Base-by-base conservation (phyloP, 1,140 invertebrate species). In the Agraylea sexmaculata region DNA sequence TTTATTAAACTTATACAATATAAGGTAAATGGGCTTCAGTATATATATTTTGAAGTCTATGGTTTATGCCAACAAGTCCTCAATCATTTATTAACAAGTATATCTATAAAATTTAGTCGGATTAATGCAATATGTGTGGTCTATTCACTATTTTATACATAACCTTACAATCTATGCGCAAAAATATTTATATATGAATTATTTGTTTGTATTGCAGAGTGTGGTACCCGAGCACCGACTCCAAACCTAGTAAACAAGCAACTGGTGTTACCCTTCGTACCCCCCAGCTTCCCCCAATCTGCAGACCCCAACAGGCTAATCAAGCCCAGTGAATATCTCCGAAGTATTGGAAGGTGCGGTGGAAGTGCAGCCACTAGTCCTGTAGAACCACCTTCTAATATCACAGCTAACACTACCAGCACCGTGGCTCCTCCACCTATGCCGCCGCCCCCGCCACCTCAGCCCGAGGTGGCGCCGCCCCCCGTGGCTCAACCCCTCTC, bases 241-340 rank as follows among this genome's bases (percentile, higher is more conserved):
- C 71, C 70, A 46, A 72, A 82, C 64, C 68, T 82, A 59, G 75
- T 84, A 51, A 83, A 81, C 67, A 85, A 83, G 60, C 84, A 87
- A 60, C 73, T 83, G 59, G 83, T 77, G 48, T 62, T 87, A 42
- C 83, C 86, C 44, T 90, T 91, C 69, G 81, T 91, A 56, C 86
- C 86, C 30, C 87, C 87, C 17, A 83, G 83, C 59, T 90, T 91
- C 64, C 77, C 77, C 20, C 71, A 74, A 53, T 71, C 68, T 48
- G 68, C 68, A 50, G 71, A 78, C 51, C 75, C 82, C 34, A 80
- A 87, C 56, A 74, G 78, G 27, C 72, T 91, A 29, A 88, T 93
- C 54, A 91, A 91, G 56, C 88, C 88, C 27, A 88, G 85, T 22
- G 87, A 92, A 59, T 92, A 92, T 62, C 68, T 92, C 42, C 78